phyloP scores from a whole-genome alignment of 2,888 invertebrate genomes.

The Plebejus anna region DNA sequence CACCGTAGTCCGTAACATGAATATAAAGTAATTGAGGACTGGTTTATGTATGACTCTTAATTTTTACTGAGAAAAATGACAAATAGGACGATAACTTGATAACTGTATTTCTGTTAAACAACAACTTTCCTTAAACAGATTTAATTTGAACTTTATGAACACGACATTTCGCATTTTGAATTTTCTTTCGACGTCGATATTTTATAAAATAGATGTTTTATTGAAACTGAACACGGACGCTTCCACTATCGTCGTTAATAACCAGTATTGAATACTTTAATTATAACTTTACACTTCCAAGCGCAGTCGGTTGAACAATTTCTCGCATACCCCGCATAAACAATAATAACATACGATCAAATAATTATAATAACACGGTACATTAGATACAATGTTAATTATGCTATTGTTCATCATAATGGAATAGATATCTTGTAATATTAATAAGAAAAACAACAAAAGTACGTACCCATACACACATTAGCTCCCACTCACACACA shows the following conservation, averaged over 20 bases:
- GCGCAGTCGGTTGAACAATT: slow-evolving; percentile 38
- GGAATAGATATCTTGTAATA: slow-evolving; percentile 49
- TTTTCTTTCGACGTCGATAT: not conserved
- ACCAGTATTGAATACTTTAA: slow-evolving; percentile 17
- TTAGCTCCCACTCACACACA: slow-evolving; percentile 34
- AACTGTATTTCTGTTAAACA: slow-evolving; percentile 16
- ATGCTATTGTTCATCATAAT: slow-evolving; percentile 53
- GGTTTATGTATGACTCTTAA: slow-evolving; percentile 3
- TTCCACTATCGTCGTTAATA: not conserved
- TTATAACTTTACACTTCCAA: slow-evolving; percentile 22
- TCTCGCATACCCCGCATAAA: slow-evolving; percentile 39
- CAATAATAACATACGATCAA: slow-evolving; percentile 51
- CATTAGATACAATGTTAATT: slow-evolving; percentile 55
- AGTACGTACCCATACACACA: slow-evolving; percentile 38
- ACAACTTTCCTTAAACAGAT: not conserved
- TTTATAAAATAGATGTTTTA: not conserved
- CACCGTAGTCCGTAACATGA: not conserved
- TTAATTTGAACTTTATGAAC: not conserved
- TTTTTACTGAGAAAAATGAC: slow-evolving; percentile 1
- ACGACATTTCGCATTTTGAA: not conserved
- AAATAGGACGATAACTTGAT: slow-evolving; percentile 14
- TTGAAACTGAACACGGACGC: not conserved
- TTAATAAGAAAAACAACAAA: slow-evolving; percentile 45
- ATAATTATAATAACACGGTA: slow-evolving; percentile 53
- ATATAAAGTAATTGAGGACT: not conserved